Base-by-base conservation (phyloP, 2,888 invertebrate species). In the Philhelius pedissequus region DNA sequence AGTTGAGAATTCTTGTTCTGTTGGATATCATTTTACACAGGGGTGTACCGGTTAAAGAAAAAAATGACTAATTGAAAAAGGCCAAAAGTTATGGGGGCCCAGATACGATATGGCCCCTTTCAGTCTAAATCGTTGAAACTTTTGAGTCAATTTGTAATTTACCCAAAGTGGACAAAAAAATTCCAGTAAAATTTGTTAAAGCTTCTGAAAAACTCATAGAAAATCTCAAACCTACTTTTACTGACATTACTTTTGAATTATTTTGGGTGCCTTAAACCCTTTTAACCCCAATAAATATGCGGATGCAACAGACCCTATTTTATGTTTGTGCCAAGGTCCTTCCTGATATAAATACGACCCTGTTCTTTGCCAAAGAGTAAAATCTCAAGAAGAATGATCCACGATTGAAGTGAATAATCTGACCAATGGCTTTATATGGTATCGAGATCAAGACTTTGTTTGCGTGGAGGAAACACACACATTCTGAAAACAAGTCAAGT, bases 1-100 rank as follows among this genome's bases (percentile, higher is more conserved):
- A 8, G 48, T 32, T 11, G 70, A 27, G 52, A 77, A 66, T 71
- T 69, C 78, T 78, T 50, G 74, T 66, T 80, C 68, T 80, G 62
- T 32, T 64, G 11, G 32, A 43, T 62, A 18, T 25, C 22, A 32
- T 18, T 22, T 48, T 48, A 32, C 1, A 13, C 30, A 64, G 45
- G 15, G 27, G 25, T 18, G 43, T 3, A 62, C 1, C 8, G 27
- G 5, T 11, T 4, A 18, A 43, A 11, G 13, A 3, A 7, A 0
- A 40, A 62, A 18, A 7, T 43, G 18, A n/a, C n/a, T 0, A 4
- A 9, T 2, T 58, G 35, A 2, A 48, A 1, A 48, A 35, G 38
- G 18, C 43, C n/a, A 4, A 11, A 52, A 18, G 0, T 13, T 13
- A 43, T 18, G 13, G 7, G 22, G 38, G 11, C 52, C 25, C 38